phyloP scores from a whole-genome alignment of 2,888 invertebrate genomes.

The Netelia fuscicornis region DNA sequence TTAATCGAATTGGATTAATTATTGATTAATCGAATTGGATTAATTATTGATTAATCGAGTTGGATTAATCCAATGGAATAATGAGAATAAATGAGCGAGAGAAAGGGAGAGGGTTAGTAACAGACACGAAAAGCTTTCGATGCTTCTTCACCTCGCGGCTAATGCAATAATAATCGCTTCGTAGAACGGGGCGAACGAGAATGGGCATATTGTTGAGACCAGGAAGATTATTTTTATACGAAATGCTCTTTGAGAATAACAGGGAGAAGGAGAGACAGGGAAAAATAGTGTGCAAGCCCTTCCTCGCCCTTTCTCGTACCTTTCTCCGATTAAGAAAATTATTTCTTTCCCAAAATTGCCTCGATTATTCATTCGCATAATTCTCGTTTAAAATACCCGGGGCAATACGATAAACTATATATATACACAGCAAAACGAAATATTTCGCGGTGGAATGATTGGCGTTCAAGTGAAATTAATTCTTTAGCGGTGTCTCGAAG shows the following conservation, averaged over 20 bases:
- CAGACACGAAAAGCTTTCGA: not conserved
- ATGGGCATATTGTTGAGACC: conserved; percentile 2
- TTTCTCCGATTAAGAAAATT: conserved; percentile 16
- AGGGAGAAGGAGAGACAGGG: not conserved
- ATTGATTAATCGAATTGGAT: no score
- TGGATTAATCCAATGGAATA: not conserved
- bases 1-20: no score
- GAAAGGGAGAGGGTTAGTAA: no score
- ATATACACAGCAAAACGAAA: conserved; percentile 1
- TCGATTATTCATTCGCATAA: conserved; percentile 36
- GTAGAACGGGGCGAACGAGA: conserved; percentile 41
- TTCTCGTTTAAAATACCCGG: conserved; percentile 13
- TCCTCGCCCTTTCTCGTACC: not conserved
- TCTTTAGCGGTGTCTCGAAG: conserved; percentile 30
- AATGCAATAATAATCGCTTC: conserved; percentile 66
- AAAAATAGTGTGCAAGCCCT: not conserved
- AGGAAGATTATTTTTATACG: conserved; percentile 47
- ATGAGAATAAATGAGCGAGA: not conserved
- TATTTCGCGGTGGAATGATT: conserved; percentile 5
- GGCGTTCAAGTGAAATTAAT: conserved; percentile 44
- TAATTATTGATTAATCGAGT: no score
- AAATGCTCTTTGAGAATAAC: not conserved
- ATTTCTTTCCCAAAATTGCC: conserved; percentile 39
- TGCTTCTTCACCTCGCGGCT: conserved; percentile 37
- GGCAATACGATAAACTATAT: not conserved